Conservation (phyloP, 2,113 vertebrate genomes). For the Centrocercus urophasianus region DNA sequence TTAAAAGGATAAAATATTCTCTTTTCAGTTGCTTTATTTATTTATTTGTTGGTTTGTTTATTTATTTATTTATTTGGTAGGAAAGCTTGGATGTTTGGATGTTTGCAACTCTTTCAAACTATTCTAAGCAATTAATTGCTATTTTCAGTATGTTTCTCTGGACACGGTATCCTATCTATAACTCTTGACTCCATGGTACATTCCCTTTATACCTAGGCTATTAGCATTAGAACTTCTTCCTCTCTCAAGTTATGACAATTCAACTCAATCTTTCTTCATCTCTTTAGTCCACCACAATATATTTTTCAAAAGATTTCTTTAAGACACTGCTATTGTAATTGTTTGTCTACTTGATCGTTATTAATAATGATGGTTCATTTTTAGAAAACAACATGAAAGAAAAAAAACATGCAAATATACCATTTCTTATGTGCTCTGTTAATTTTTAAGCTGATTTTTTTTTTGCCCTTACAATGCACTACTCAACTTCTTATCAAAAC, state of each 20-base stretch:
- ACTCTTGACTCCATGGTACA: background rate
- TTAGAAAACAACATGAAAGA: background rate
- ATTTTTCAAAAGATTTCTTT: background rate
- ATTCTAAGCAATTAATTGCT: background rate
- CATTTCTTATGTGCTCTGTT: background rate
- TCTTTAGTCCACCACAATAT: background rate
- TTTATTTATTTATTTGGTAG: no score
- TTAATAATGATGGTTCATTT: background rate
- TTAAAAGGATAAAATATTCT: background rate
- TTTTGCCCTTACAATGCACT: background rate
- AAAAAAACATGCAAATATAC: background rate
- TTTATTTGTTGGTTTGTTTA: background rate
- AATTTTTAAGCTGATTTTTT: background rate
- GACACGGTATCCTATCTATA: background rate
- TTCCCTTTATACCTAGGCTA: background rate
- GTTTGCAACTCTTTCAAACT: background rate
- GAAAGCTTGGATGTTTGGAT: no score
- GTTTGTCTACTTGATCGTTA: background rate
- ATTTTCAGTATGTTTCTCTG: background rate
- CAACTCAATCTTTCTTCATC: background rate
- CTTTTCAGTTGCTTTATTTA: background rate
- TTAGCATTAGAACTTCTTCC: background rate
- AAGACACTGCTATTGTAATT: background rate
- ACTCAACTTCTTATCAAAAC: background rate
- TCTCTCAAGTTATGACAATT: background rate